phyloP scores from a whole-genome alignment of 2,797 vertebrate genomes.

The Catamblyrhynchus diadema region DNA sequence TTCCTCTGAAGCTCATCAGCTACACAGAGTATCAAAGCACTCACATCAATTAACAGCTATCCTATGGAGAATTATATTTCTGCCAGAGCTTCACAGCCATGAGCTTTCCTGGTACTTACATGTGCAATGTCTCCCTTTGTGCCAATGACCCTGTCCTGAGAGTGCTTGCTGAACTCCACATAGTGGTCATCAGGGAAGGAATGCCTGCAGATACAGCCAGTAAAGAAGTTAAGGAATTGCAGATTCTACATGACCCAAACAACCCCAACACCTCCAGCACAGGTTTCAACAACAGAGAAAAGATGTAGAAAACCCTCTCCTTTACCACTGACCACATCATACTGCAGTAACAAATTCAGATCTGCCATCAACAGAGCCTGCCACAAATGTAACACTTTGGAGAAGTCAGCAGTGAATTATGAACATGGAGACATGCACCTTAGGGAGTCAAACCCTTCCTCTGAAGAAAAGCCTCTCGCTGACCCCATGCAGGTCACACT shows the following conservation, averaged over 20 bases:
- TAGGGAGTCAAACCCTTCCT: neutral
- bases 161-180: slow-evolving; percentile 99
- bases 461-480: neutral
- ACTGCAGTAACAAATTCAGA: neutral
- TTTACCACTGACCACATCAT: neutral
- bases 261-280: neutral
- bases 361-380: neutral
- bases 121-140: slow-evolving; percentile 97
- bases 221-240: neutral
- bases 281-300: neutral
- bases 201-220: slow-evolving; percentile 81
- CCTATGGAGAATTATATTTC: neutral
- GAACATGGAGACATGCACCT: neutral
- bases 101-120: slow-evolving; percentile 72
- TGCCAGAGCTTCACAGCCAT: neutral
- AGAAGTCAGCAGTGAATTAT: neutral
- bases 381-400: neutral
- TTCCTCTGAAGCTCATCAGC: neutral
- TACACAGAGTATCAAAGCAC: neutral
- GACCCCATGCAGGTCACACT: neutral
- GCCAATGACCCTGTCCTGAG: slow-evolving; percentile 96
- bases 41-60: neutral
- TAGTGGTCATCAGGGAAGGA: slow-evolving; percentile 98
- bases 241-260: neutral
- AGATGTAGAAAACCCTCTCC: neutral